Percentiles rank a stretch among this genome's conserved stretches.
Conservation (phyloP, 2,888 invertebrate species). For the Sympetrum striolatum region DNA sequence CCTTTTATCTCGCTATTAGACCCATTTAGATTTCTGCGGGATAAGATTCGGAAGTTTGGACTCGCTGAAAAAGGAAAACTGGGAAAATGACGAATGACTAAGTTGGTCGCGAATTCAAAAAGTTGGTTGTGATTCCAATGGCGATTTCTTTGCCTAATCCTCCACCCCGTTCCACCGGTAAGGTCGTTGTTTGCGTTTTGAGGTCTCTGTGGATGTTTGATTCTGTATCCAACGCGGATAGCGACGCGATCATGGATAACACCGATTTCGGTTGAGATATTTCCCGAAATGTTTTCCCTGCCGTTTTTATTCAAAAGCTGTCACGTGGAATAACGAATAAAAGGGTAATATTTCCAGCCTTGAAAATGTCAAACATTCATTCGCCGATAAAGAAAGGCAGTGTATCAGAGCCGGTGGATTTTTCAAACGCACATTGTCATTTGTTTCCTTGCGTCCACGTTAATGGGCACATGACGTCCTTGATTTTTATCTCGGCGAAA, state of each 20-base stretch:
- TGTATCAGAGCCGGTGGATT: not conserved
- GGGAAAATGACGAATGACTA: not conserved
- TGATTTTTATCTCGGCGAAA: too few species aligned
- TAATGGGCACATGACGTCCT: too few species aligned
- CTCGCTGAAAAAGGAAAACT: not conserved
- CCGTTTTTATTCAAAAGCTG: not conserved
- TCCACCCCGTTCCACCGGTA: not conserved
- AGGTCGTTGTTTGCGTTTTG: not conserved
- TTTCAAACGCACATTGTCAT: not conserved
- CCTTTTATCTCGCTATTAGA: not conserved
- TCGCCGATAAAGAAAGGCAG: not conserved
- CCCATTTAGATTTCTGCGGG: conserved; percentile 3
- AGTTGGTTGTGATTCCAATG: not conserved
- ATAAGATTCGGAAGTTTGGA: not conserved
- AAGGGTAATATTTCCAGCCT: not conserved
- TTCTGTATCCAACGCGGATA: not conserved
- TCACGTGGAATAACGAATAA: not conserved
- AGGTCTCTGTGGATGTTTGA: not conserved
- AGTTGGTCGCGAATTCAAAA: not conserved
- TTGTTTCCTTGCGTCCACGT: not conserved
- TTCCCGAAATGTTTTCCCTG: not conserved
- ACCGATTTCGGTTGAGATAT: not conserved
- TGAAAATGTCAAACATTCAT: not conserved
- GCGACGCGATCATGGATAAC: not conserved
- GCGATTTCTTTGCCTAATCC: not conserved